Base-by-base conservation (phyloP, 2,113 vertebrate species). In the Catharus minimus region DNA sequence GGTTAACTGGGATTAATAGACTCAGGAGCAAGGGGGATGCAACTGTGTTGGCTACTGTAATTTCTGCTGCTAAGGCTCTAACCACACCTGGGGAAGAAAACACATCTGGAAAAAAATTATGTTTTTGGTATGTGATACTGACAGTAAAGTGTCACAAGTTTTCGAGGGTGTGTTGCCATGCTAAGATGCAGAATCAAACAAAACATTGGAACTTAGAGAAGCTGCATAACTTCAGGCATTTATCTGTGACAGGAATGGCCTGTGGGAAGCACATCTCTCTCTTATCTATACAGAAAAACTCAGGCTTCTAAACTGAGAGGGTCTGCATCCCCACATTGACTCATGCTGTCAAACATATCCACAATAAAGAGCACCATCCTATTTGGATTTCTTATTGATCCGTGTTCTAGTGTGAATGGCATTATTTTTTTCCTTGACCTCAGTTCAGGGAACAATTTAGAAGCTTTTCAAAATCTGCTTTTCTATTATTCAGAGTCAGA, bases 341-440 rank as follows among this genome's bases (percentile, higher is more conserved):
- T 79, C 46, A 24, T 9, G 16, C 52, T 2, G 0, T 32, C 80
- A 93, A 71, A 75, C 72, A 49, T 4, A 60, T 33, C 69, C 36
- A 55, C 44, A 55, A 77, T 26, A 52, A 78, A 91, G 89, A 79
- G 22, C 49, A 76, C 62, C 18, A 11, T 39, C 46, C 38, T 53
- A 38, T 69, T 24, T 76, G 69, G 74, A 61, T 86, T 93, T 79
- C 36, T 46, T 78, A 87, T 68, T 64, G 62, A 92, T 77, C 3
- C 0, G 0, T 79, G 78, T 82, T 84, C 28, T 47, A 0, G 64
- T 53, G 12, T 33, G 58, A 93, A 84, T 30, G 9, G 74, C 57
- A 76, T 81, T 72, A 15, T 84, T 82, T 77, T 93, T 62, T 71
- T 82, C 57, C 82, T 71, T 83, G 73, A 90, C 80, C 56, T 75